A percentile compares a stretch with the other conserved stretches of the same genome.
These are phyloP conservation scores for Hylaeus volcanicus DNA, from an alignment of 1,140 invertebrate genomes.

Conservation along the genomic window DNA sequence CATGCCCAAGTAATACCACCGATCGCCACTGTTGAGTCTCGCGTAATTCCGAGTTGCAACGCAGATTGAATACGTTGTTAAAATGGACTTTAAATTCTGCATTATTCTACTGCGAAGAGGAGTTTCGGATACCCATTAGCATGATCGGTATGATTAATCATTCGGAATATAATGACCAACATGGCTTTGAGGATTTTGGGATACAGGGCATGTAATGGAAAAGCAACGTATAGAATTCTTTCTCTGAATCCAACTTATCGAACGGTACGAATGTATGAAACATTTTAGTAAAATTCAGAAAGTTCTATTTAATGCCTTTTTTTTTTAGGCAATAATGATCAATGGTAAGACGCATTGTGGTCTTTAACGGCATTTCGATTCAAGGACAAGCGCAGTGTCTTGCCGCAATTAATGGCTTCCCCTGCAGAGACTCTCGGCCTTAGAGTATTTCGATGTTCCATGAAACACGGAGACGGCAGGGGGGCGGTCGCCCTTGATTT, in stretches of 20 bases:
- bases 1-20: constrained; percentile 9
- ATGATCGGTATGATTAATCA: too few relatives aligned
- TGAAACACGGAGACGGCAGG: constrained; percentile 55
- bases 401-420: constrained; percentile 62
- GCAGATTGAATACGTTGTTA: constrained; percentile 12
- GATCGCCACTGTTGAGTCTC: constrained; percentile 10
- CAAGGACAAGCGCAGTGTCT: constrained; percentile 54
- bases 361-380: constrained; percentile 55
- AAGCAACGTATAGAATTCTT: too few relatives aligned
- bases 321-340: constrained; percentile 13
- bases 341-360: constrained; percentile 16
- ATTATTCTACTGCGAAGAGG: too few relatives aligned
- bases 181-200: too few relatives aligned
- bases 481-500: constrained; percentile 59
- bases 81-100: not conserved
- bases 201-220: too few relatives aligned
- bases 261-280: too few relatives aligned
- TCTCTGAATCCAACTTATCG: too few relatives aligned
- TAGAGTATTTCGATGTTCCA: constrained; percentile 64
- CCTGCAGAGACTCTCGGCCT: constrained; percentile 43
- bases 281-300: too few relatives aligned
- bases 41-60: not conserved
- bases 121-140: too few relatives aligned
- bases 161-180: too few relatives aligned
- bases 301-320: too few relatives aligned